Base-by-base conservation (phyloP, 2,888 invertebrate species). In the Thera obeliscata region DNA sequence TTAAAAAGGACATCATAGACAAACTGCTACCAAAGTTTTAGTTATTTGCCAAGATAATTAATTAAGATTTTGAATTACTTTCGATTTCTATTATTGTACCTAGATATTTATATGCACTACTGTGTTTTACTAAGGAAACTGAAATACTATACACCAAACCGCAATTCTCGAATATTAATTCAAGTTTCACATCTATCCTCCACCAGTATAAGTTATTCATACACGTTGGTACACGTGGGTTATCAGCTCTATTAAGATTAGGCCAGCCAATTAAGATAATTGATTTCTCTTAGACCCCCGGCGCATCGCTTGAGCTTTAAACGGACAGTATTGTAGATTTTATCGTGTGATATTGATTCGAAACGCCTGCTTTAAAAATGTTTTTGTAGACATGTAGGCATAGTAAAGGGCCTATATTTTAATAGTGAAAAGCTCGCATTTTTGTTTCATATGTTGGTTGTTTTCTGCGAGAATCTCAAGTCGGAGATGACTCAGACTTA, bases 211-310 rank as follows among this genome's bases (percentile, higher is more conserved):
- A 38, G 38, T 35, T 48, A 11, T 8, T 6, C 2, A 33, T 12
- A 80, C 84, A 85, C 84, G 86, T 78, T 79, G 77, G 76, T 78
- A 81, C 83, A 85, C 86, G 79, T 79, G 76, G 76, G 80, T 83
- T 87, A 87, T 87, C 87, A 76, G 77, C 72, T 76, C 75, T 88
- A 88, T 89, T 87, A 86, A 89, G 89, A 89, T 91, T 89, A 90
- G 87, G 77, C 82, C 80, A 86, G 78, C 89, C 91, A 91, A 92
- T 92, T 91, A 92, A 90, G 87, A 87, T 90, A 92, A 93, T 91
- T 90, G 90, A 91, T 87, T 90, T 81, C 76, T 79, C 78, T 70
- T 77, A 77, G 87, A 86, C 89, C 88, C 85, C 87, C 84, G 81
- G 79, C 80, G 74, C 72, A 69, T 72, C 81, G 56, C 41, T 3